A percentile compares a stretch with the other conserved stretches of the same genome.
phyloP scores from a whole-genome alignment of 2,888 invertebrate species.

The Flexamia atlantica region DNA sequence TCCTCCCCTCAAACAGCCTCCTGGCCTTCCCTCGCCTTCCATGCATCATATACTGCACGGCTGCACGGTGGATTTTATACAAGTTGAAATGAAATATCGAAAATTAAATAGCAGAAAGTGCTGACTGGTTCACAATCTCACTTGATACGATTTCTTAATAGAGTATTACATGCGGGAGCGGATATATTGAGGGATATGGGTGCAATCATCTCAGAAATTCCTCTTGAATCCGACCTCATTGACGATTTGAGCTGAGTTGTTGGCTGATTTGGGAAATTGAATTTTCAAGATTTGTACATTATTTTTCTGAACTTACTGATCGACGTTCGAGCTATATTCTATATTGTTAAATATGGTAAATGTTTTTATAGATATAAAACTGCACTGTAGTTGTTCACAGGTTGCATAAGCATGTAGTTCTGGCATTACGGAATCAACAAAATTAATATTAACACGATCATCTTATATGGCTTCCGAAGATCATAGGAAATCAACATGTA shows the following conservation, averaged over 20 bases:
- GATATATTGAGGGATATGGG: constrained; percentile 39
- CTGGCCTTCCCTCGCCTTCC: neutral
- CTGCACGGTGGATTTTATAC: neutral
- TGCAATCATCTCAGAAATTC: constrained; percentile 13
- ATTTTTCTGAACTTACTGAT: too few relatives aligned
- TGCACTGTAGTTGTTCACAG: too few relatives aligned
- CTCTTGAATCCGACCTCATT: constrained; percentile 14
- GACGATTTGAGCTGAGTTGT: neutral
- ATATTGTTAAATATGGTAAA: too few relatives aligned
- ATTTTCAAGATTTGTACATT: neutral
- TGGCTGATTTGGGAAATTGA: constrained; percentile 11
- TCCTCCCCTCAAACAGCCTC: neutral
- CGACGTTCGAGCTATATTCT: too few relatives aligned
- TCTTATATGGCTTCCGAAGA: too few relatives aligned
- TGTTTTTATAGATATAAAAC: too few relatives aligned
- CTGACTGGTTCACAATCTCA: constrained; percentile 16
- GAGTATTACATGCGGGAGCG: constrained; percentile 22
- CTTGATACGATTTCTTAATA: constrained; percentile 27
- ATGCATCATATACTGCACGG: neutral
- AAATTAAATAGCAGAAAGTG: constrained; percentile 40
- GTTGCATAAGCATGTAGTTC: too few relatives aligned
- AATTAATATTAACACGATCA: too few relatives aligned
- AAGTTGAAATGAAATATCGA: constrained; percentile 36
- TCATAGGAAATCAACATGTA: too few relatives aligned
- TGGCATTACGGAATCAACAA: too few relatives aligned